Conservation (phyloP, 2,888 invertebrate genomes). For the Morpho deidamia region DNA sequence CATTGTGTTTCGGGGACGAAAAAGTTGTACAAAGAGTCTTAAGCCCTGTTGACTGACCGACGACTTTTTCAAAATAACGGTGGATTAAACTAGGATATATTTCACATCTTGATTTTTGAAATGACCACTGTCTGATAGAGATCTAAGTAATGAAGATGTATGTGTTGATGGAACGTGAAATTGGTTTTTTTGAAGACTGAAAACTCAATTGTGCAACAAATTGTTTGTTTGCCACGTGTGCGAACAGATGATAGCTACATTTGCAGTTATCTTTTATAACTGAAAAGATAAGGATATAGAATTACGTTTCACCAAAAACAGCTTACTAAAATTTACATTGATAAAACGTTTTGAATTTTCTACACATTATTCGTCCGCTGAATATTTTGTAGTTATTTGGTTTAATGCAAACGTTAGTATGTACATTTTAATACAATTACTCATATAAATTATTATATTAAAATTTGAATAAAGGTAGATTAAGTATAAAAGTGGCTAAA, state of each 20-base stretch:
- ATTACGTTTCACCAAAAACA: neutral
- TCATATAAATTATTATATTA: no score
- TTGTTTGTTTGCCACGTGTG: conserved; percentile 19
- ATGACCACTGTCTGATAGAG: conserved; percentile 27
- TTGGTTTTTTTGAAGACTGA: conserved; percentile 32
- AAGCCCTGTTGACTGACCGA: conserved; percentile 66
- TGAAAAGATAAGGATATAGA: neutral
- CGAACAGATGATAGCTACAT: conserved; percentile 10
- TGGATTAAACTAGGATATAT: conserved; percentile 46
- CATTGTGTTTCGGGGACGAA: conserved; percentile 64
- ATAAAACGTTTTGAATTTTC: neutral
- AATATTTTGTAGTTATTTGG: no score
- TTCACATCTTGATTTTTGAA: conserved; percentile 46
- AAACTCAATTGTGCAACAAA: conserved; percentile 20
- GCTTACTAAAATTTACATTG: neutral
- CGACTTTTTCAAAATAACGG: conserved; percentile 35
- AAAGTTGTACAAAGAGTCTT: conserved; percentile 54
- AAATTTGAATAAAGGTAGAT: no score
- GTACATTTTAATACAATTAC: no score
- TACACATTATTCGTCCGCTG: neutral
- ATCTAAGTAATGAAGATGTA: conserved; percentile 42
- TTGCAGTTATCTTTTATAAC: neutral
- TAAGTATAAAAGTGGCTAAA: no score
- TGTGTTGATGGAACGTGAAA: conserved; percentile 51
- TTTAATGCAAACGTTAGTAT: no score